A percentile compares a stretch with the other conserved stretches of the same genome.
Evolutionary conservation across 2,113 vertebrate genomes (phyloP).

Genomic region (Corvus hawaiiensis): DNA sequence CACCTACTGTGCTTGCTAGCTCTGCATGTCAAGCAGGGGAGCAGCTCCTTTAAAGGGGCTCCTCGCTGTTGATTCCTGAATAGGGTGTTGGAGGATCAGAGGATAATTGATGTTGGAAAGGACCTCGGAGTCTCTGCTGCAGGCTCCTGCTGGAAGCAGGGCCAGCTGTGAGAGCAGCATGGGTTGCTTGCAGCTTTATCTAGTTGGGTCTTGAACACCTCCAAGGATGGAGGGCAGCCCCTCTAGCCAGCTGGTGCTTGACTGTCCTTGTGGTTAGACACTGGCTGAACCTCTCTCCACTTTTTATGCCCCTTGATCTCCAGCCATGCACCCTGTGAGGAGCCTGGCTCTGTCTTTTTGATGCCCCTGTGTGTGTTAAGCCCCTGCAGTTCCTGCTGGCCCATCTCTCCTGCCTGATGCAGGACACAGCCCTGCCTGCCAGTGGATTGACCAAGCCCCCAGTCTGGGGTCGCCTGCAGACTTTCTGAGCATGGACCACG

Average conservation of each 20-base stretch:
- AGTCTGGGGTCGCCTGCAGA: background rate
- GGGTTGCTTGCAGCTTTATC: background rate
- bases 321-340: background rate
- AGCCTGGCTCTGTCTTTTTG: background rate
- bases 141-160: background rate
- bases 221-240: background rate
- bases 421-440: background rate
- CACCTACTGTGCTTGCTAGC: background rate
- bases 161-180: background rate
- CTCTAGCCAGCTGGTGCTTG: background rate
- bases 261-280: background rate
- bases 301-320: background rate
- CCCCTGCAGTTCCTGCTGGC: background rate
- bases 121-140: background rate
- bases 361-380: background rate
- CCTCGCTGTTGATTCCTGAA: background rate
- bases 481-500: background rate
- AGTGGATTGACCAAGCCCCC: accelerated
- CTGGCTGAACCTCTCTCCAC: background rate
- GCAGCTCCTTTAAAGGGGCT: background rate
- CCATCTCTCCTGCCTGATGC: background rate
- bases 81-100: background rate
- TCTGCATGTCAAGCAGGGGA: background rate
- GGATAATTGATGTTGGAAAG: background rate
- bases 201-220: background rate